Evolutionary conservation across 2,888 invertebrate genomes (phyloP), one percentile per base, ranked within the genome.

Genomic region (Reticulitermes lucifugus): DNA sequence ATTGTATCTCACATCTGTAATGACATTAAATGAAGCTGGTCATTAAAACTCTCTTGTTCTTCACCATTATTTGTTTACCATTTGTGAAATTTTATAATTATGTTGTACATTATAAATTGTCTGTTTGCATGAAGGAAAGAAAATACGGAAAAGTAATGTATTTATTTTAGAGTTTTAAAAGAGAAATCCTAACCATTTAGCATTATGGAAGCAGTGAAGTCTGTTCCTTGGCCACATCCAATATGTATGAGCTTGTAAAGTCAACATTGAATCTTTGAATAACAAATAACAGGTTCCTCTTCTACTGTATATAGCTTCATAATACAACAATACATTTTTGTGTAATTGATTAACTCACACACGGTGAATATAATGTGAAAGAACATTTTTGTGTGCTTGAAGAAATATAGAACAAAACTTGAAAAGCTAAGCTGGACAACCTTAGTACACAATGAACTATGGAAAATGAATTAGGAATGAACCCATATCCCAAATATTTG

Each of bases 191-290:
- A 46, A 46, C 46, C 0, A 5, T 9, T 46, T 46, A 46, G 46
- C 46, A 46, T 12, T 46, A 12, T 46, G 46, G 46, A 12, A 12
- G 9, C 46, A 46, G 46, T 46, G 46, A 6, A 12, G 1, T 60
- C 60, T 22, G 60, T 60, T 60, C n/a, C 21, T 21, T 60, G n/a
- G 10, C 22, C 18, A 21, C 9, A n/a, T 60, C 60, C 21, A 60
- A 14, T 5, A 60, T n/a, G 60, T 6, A 12, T 7, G 12, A 60
- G n/a, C 60, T 21, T 60, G 18, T 14, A 71, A 46, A 25, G 35
- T 79, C 29, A 79, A 59, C 55, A 79, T 18, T 77, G 22, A 43
- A 77, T 77, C 77, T 46, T 51, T 79, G 55, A 79, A 79, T 79
- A 79, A 79, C 10, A 55, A 79, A 79, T 79, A 7, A 79, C 5